Percentiles rank a stretch among this genome's conserved stretches.
Conservation (phyloP, 1,140 invertebrate species). For the Laupala kohalensis region DNA sequence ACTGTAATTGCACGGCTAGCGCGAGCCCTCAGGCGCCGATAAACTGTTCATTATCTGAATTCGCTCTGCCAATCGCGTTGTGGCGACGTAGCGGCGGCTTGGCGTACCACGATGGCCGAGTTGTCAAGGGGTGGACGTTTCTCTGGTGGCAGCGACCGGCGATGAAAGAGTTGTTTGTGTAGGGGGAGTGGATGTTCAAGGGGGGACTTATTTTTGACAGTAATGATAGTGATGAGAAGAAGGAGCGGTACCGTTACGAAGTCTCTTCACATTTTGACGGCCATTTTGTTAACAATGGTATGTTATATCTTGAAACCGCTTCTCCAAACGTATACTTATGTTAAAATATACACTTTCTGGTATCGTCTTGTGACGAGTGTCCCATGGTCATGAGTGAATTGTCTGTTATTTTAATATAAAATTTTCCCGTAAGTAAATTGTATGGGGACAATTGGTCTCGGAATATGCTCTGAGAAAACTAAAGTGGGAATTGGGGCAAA, state of each 20-base stretch:
- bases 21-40: not conserved
- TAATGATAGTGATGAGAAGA: no score
- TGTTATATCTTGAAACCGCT: not conserved
- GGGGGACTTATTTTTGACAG: no score
- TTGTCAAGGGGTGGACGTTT: no score
- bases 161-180: no score
- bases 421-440: not conserved
- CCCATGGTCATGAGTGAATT: not conserved
- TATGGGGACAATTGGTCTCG: not conserved
- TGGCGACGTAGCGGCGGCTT: not conserved
- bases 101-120: no score
- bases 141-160: no score
- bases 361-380: not conserved
- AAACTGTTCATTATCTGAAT: not conserved
- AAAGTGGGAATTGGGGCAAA: no score
- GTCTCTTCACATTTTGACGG: not conserved
- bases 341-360: not conserved
- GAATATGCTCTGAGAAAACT: no score
- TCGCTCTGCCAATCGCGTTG: not conserved
- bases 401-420: not conserved
- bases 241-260: no score
- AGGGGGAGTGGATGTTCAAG: no score
- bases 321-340: not conserved
- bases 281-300: not conserved
- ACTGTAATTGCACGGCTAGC: not conserved